Conservation (phyloP, 2,797 vertebrate species). For the Gymnodraco acuticeps region DNA sequence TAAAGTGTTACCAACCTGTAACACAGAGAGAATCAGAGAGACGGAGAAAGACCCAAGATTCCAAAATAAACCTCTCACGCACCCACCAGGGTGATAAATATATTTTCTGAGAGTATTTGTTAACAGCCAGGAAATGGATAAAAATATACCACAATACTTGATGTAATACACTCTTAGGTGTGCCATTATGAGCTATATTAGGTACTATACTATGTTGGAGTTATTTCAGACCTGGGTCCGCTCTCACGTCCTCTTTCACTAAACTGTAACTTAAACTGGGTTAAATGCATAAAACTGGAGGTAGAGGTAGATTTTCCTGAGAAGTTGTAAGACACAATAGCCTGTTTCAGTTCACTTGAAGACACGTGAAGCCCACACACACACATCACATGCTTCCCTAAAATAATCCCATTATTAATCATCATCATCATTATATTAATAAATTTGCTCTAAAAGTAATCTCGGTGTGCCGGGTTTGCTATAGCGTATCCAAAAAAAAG, state of each 20-base stretch:
- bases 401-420: conserved; percentile 72
- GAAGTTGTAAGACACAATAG: conserved; percentile 78
- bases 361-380: conserved; percentile 63
- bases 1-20: conserved; percentile 71
- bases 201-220: conserved; percentile 18
- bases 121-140: conserved; percentile 8
- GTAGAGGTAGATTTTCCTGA: conserved; percentile 90
- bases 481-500: conserved; percentile 57
- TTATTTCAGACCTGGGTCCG: conserved; percentile 40
- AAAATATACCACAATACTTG: conserved; percentile 22
- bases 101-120: conserved; percentile 5
- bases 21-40: conserved; percentile 54
- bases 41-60: conserved; percentile 23
- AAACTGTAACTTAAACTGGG: conserved; percentile 76
- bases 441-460: conserved; percentile 73
- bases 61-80: conserved; percentile 47
- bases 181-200: conserved; percentile 11
- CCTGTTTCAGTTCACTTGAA: conserved; percentile 69
- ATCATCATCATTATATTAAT: conserved; percentile 64
- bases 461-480: conserved; percentile 72
- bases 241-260: conserved; percentile 50
- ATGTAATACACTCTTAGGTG: conserved; percentile 10
- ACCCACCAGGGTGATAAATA: conserved; percentile 36
- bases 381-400: conserved; percentile 55
- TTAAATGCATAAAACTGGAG: conserved; percentile 83